A percentile compares a stretch with the other conserved stretches of the same genome.
Conservation (phyloP, 2,113 vertebrate species). For the Silurus asotus region DNA sequence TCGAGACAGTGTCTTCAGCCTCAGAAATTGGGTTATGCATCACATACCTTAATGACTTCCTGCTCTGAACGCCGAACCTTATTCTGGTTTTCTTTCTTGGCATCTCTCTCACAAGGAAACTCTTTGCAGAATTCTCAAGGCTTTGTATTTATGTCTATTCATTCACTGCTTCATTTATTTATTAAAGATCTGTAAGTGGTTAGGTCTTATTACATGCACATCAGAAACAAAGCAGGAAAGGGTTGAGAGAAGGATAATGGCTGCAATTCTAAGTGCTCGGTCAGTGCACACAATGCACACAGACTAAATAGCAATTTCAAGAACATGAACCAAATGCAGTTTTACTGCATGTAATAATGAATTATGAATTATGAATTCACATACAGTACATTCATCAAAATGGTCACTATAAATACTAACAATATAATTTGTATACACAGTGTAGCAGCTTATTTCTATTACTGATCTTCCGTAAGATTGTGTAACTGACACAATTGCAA, state of each 20-base stretch:
- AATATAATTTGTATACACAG: not conserved
- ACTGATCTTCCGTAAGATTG: not conserved
- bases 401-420: not conserved
- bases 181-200: not conserved
- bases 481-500: not conserved
- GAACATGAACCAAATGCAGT: not conserved
- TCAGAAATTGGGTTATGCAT: conserved; percentile 38
- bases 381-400: not conserved
- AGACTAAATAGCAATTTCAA: not conserved
- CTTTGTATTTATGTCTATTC: not conserved
- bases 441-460: not conserved
- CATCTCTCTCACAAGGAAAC: not conserved
- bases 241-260: not conserved
- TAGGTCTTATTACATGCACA: not conserved
- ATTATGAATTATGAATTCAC: not conserved
- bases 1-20: not conserved
- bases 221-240: not conserved
- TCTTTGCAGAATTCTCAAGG: not conserved
- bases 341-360: not conserved
- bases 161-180: not conserved
- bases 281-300: not conserved
- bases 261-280: not conserved
- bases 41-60: conserved; percentile 36
- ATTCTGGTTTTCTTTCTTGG: not conserved
- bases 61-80: not conserved